Base-by-base conservation (phyloP, 1,140 invertebrate genomes). In the Acyrthosiphon pisum region DNA sequence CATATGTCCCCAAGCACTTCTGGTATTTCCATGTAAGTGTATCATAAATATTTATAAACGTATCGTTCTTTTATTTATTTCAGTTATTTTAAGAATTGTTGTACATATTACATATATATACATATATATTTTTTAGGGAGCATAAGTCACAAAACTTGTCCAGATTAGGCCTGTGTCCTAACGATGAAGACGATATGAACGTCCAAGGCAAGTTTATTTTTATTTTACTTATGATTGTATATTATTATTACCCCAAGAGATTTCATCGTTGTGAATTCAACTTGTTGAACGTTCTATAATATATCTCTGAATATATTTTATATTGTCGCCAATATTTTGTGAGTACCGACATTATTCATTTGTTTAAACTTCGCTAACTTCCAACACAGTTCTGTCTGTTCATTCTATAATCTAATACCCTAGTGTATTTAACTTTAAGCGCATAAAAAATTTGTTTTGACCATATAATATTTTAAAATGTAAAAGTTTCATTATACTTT, bases 1-100 rank as follows among this genome's bases (percentile, higher is more conserved):
- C 91, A 93, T 50, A 84, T 93, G 81, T 93, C 91, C 1, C 91
- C 91, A 2, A 93, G 91, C 81, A 93, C 91, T 86, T 93, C 91
- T 53, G 91, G 81, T 84, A 86, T 93, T 56, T 93, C 91, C 6
- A 86, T 93, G 91, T 93, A 56, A 93, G 91, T 44, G 20, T 44
- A 90, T 60, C 20, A n/a, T 60, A 30, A 26, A 60, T 90, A 44
- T 53, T 53, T 56, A 68, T n/a, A 90, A n/a, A 50, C 18, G 44
- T 22, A 35, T 88, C n/a, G 37, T 88, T 35, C 20, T 76, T 76
- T n/a, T 76, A 68, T n/a, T 76, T 76, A 2, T 68, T 68, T 68
- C 60, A 68, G 60, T 30, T 68, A 68, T 68, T 68, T 30, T 76
- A 76, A 76, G 0, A 76, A 76, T n/a, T 76, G 3, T n/a, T n/a